Evolutionary conservation across 2,888 invertebrate genomes (phyloP), one percentile per base, ranked within the genome.

Genomic region (Calliopum simillimum): DNA sequence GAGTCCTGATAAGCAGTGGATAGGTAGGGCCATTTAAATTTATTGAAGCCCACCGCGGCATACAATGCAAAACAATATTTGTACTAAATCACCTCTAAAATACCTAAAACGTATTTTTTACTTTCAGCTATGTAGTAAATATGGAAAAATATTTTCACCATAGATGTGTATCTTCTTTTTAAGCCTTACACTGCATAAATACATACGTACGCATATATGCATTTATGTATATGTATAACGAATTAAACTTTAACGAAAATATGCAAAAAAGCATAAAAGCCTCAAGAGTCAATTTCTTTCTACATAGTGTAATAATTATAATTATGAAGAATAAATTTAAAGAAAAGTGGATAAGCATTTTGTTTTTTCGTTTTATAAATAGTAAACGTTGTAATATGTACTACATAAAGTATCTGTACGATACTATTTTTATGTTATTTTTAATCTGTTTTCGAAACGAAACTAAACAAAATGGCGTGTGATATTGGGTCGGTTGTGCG

Each of bases 401-500:
- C n/a, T n/a, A n/a, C n/a, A n/a, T n/a, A n/a, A n/a, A n/a, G n/a
- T n/a, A 49, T 58, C 49, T 56, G 19, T 4, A 12, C 49, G 59
- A 59, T 67, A 33, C 41, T 5, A n/a, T n/a, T 67, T 41, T 16
- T 33, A 33, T 8, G 33, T 33, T 33, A n/a, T 46, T 58, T 47
- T 58, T 59, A 19, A 47, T 41, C 14, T 67, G 33, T 59, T 67
- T 67, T 59, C 51, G 49, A 69, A 71, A 69, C 53, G 56, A 65
- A 71, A 73, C 71, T 70, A 70, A 71, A 68, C 68, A 71, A 75
- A 76, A 74, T 74, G 74, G 76, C 71, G 83, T 82, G 82, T 82
- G 82, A 82, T 82, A 82, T 80, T 81, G 70, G 49, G 79, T 83
- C 79, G 84, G 82, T 82, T 82, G 82, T 82, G 82, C 82, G 81